A percentile compares a stretch with the other conserved stretches of the same genome.
These are phyloP conservation scores for Nomada fabriciana DNA, from an alignment of 2,888 invertebrate species.

Conservation along the genomic window DNA sequence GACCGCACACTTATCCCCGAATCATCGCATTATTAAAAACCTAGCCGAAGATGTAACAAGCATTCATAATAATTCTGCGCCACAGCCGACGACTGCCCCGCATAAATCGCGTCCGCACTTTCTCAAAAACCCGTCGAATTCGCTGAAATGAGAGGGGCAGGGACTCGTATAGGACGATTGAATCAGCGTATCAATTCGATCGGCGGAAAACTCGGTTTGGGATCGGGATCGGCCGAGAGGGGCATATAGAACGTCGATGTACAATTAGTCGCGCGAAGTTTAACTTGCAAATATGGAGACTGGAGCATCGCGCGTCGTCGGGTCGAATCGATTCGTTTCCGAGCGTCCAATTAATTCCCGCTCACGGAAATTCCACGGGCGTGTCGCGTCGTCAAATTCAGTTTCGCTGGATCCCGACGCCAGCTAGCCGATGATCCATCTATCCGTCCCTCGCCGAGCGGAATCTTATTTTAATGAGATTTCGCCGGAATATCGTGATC, in stretches of 20 bases:
- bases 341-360: slow-evolving; percentile 62
- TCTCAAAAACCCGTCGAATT: no score
- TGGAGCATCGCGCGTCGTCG: background rate
- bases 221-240: background rate
- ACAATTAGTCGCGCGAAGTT: slow-evolving; percentile 56
- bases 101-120: no score
- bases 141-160: no score
- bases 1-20: no score
- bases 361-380: slow-evolving; percentile 61
- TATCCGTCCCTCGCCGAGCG: slow-evolving; percentile 22
- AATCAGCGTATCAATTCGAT: slow-evolving; percentile 27
- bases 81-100: no score
- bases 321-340: slow-evolving; percentile 62
- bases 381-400: slow-evolving; percentile 21
- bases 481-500: slow-evolving; percentile 1
- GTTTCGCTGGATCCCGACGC: no score
- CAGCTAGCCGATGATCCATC: slow-evolving; percentile 23
- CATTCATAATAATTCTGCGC: no score
- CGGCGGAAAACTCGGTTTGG: slow-evolving; percentile 40
- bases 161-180: background rate
- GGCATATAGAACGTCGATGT: slow-evolving; percentile 15
- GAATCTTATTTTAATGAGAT: slow-evolving; percentile 54
- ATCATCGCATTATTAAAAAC: no score
- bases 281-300: slow-evolving; percentile 60
- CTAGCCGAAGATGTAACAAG: no score